Evolutionary conservation across 2,797 vertebrate genomes (phyloP).

Genomic region (Toxotes lorentzi): DNA sequence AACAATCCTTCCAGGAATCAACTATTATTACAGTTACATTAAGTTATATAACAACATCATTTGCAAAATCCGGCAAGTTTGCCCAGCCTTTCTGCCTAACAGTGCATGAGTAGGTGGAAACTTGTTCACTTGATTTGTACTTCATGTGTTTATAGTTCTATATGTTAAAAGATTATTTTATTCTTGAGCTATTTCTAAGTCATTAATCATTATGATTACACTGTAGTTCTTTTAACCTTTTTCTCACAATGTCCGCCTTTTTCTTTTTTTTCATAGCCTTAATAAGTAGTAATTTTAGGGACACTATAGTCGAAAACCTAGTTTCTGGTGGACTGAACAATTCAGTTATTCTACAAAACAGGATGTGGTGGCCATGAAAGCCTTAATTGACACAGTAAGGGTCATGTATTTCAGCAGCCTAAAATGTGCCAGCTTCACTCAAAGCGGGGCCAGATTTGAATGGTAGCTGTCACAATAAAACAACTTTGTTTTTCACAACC

Average conservation of each 20-base stretch:
- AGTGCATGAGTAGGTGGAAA: not conserved
- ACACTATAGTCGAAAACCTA: not conserved
- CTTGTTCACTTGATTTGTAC: not conserved
- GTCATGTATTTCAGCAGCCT: not conserved
- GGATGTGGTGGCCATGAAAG: not conserved
- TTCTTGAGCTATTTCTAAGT: not conserved
- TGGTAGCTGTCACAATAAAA: not conserved
- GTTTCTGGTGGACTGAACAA: not conserved
- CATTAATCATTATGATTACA: not conserved
- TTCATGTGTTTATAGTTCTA: no score
- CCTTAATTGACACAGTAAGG: not conserved
- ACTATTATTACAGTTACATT: not conserved
- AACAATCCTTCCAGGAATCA: conserved; percentile 9
- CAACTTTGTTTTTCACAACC: conserved; percentile 13
- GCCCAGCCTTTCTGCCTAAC: not conserved
- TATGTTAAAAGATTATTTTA: not conserved
- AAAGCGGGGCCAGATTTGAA: conserved; percentile 17
- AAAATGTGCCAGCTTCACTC: conserved; percentile 4
- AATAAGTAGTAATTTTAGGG: not conserved
- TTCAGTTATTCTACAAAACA: conserved; percentile 2
- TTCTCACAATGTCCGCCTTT: not conserved
- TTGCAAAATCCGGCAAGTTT: not conserved
- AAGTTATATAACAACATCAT: not conserved
- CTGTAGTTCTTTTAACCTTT: not conserved
- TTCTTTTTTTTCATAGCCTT: not conserved